Conservation (phyloP, 1,140 invertebrate species). For the Condylostylus longicornis region DNA sequence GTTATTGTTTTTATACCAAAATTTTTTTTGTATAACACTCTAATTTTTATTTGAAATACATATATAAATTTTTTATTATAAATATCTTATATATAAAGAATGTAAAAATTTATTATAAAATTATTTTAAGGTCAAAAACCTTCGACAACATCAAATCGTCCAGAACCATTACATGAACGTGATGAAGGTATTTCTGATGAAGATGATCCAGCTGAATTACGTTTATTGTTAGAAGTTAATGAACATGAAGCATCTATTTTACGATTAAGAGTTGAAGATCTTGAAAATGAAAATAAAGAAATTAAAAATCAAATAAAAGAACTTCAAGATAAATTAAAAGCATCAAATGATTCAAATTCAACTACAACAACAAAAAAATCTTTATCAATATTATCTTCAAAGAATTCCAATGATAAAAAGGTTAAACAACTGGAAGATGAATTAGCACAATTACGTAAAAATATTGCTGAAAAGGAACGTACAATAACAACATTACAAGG, state of each 20-base stretch:
- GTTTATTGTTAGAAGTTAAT: constrained; percentile 70
- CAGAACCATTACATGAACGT: constrained; percentile 48
- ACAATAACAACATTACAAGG: constrained; percentile 59
- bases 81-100: neutral
- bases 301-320: constrained; percentile 61
- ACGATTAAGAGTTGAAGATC: constrained; percentile 65
- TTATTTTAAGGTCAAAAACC: constrained; percentile 40
- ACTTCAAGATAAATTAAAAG: constrained; percentile 50
- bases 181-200: constrained; percentile 59
- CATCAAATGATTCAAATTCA: constrained; percentile 25
- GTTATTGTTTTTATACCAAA: no score
- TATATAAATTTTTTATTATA: neutral
- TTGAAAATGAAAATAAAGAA: constrained; percentile 63
- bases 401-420: constrained; percentile 46
- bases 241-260: constrained; percentile 73
- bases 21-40: no score
- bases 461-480: constrained; percentile 68
- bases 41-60: neutral
- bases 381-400: constrained; percentile 11
- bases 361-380: constrained; percentile 14
- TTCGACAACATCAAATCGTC: constrained; percentile 47
- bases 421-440: constrained; percentile 55
- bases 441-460: constrained; percentile 52
- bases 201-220: constrained; percentile 58
- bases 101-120: neutral